phyloP scores from a whole-genome alignment of 2,113 vertebrate genomes.

The Lophotis ruficrista region DNA sequence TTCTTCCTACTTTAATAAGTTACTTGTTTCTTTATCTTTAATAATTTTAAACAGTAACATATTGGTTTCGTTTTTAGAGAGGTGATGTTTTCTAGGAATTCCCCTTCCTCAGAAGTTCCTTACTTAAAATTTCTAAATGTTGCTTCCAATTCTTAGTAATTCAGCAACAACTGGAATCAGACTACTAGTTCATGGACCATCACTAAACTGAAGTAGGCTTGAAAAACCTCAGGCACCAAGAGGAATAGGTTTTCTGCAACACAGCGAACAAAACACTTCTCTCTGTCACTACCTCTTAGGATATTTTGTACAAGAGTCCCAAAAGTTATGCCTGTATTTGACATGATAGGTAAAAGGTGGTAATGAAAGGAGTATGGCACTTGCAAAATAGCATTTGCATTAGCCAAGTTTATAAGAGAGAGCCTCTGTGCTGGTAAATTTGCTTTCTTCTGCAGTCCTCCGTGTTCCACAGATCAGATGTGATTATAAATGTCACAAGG shows the following conservation, averaged over 20 bases:
- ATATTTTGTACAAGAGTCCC: not conserved
- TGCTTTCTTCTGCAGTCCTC: not conserved
- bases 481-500: not conserved
- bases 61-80: not conserved
- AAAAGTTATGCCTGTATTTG: not conserved
- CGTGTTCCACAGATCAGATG: not conserved
- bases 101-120: not conserved
- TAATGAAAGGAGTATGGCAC: not conserved
- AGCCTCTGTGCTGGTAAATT: not conserved
- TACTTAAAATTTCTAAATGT: constrained; percentile 1
- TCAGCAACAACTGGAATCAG: not conserved
- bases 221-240: not conserved
- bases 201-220: not conserved
- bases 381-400: not conserved
- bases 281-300: not conserved
- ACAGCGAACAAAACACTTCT: not conserved
- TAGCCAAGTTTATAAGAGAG: not conserved
- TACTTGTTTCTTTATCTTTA: not conserved
- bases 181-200: not conserved
- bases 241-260: not conserved
- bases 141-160: constrained; percentile 3
- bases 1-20: not conserved
- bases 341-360: not conserved
- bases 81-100: not conserved
- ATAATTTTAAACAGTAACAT: not conserved